Percentiles rank a stretch among this genome's conserved stretches.
phyloP scores from a whole-genome alignment of 2,888 invertebrate species.

The Himalopsyche anomala region DNA sequence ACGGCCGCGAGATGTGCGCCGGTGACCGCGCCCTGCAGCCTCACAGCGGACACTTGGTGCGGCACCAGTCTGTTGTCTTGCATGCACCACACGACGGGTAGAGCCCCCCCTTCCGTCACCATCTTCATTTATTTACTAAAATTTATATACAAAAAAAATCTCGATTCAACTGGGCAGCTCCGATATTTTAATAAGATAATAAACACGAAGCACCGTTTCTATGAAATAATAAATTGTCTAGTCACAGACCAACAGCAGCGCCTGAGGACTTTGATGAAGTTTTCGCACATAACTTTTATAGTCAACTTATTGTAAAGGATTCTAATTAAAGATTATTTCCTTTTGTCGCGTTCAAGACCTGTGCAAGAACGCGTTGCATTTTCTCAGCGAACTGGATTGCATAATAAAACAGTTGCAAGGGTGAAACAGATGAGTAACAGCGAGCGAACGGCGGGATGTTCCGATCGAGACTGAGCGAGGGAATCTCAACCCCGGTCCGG shows the following conservation, averaged over 20 bases:
- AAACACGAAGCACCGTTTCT: background rate
- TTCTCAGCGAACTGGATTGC: constrained; percentile 2
- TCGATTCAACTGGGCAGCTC: background rate
- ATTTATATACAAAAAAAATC: background rate
- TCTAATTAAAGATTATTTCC: background rate
- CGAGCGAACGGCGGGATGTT: constrained; percentile 26
- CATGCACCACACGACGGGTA: constrained; percentile 82
- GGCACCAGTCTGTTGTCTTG: constrained; percentile 83
- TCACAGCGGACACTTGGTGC: constrained; percentile 81
- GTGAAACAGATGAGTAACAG: background rate
- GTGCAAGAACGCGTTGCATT: too few relatives aligned
- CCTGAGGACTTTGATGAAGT: background rate
- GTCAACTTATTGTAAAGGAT: background rate
- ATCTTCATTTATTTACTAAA: constrained; percentile 68
- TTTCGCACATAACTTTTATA: constrained; percentile 28
- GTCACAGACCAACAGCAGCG: constrained; percentile 16
- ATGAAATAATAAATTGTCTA: constrained; percentile 25
- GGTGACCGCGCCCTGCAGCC: constrained; percentile 81
- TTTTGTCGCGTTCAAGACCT: background rate
- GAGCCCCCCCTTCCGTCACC: constrained; percentile 78
- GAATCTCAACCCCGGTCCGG: constrained; percentile 20
- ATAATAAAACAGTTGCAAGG: constrained; percentile 7
- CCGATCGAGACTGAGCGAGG: constrained; percentile 20
- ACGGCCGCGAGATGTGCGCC: constrained; percentile 82
- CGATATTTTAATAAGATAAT: background rate